Percentiles rank a stretch among this genome's conserved stretches.
Evolutionary conservation across 2,113 vertebrate genomes (phyloP).

Genomic region (Myanophis thanlyinensis): DNA sequence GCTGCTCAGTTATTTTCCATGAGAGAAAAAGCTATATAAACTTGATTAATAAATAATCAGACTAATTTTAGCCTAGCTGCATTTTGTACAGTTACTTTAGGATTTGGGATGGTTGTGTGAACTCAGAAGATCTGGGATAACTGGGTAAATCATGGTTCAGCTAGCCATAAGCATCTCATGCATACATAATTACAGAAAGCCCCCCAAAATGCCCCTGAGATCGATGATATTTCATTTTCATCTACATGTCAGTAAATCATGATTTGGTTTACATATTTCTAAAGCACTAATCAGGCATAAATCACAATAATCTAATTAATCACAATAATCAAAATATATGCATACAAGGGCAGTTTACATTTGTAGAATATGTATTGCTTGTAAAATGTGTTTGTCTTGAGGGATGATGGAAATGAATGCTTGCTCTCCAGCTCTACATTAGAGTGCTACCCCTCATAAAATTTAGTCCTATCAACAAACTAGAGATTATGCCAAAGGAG

Average conservation of each 20-base stretch:
- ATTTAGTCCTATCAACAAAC: background rate
- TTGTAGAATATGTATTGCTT: background rate
- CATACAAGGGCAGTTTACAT: background rate
- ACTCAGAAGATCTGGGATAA: background rate
- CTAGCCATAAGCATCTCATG: background rate
- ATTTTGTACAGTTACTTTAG: background rate
- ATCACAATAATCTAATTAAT: background rate
- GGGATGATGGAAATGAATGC: background rate
- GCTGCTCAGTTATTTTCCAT: background rate
- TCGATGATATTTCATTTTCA: background rate
- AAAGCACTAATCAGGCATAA: background rate
- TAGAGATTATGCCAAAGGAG: background rate
- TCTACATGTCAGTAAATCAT: background rate
- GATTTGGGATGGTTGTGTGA: background rate
- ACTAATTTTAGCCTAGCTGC: background rate
- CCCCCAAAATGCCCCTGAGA: background rate
- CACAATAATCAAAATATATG: background rate
- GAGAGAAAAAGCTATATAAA: background rate
- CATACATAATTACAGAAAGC: background rate
- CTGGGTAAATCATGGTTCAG: background rate
- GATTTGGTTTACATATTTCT: background rate
- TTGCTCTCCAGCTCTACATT: background rate
- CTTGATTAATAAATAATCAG: background rate
- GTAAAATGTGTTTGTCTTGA: background rate
- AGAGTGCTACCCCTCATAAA: background rate